A percentile compares a stretch with the other conserved stretches of the same genome.
Evolutionary conservation across 2,113 vertebrate species (phyloP).

Genomic region (Tretioscincus oriximinensis): DNA sequence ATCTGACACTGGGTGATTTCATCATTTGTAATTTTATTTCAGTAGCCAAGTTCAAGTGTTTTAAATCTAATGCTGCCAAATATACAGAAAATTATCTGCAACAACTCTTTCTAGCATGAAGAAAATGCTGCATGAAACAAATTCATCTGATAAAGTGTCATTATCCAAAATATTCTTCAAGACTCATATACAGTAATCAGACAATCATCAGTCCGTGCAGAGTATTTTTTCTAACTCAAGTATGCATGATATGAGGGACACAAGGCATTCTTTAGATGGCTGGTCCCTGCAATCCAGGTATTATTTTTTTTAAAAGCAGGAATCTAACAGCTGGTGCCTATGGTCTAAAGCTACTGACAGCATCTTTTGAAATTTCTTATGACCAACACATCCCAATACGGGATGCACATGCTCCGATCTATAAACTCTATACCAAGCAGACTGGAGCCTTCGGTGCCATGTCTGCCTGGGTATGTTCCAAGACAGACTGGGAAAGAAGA

Average conservation of each 20-base stretch:
- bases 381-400: neutral
- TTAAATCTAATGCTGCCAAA: neutral
- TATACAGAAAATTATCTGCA: neutral
- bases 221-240: neutral
- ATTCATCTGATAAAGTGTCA: neutral
- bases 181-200: neutral
- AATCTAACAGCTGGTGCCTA: neutral
- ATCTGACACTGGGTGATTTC: neutral
- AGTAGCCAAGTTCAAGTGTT: too few relatives aligned
- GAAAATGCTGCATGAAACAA: too few relatives aligned
- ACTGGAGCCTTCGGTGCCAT: conserved; percentile 6
- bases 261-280: neutral
- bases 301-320: neutral
- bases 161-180: neutral
- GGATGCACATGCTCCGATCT: neutral
- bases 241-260: neutral
- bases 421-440: neutral
- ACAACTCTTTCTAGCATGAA: neutral
- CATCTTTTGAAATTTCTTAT: conserved; percentile 6
- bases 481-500: conserved; percentile 5
- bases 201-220: neutral
- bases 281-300: neutral
- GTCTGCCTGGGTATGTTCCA: conserved; percentile 27
- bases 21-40: neutral
- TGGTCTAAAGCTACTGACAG: neutral